phyloP scores from a whole-genome alignment of 1,140 invertebrate species.

The Aricia agestis region DNA sequence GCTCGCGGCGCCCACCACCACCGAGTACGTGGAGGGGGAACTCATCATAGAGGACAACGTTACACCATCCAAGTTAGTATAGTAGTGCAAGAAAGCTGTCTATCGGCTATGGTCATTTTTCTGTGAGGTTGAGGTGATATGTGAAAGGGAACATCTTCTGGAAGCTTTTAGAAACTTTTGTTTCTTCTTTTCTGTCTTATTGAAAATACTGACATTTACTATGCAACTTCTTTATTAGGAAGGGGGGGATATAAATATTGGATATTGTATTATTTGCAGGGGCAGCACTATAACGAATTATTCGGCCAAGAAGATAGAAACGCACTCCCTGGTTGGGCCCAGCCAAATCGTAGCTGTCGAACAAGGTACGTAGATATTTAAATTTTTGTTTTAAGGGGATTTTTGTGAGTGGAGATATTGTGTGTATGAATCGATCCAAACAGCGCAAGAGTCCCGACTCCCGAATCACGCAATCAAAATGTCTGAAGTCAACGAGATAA shows the following conservation, averaged over 20 bases:
- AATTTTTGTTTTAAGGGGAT: background rate
- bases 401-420: too few relatives aligned
- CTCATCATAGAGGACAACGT: conserved; percentile 40
- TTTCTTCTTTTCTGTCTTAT: too few relatives aligned
- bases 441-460: background rate
- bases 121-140: too few relatives aligned
- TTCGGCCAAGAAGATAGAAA: conserved; percentile 20
- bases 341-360: conserved; percentile 42
- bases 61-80: conserved; percentile 32
- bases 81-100: too few relatives aligned
- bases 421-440: background rate
- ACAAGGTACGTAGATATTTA: conserved; percentile 33
- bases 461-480: too few relatives aligned
- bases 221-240: too few relatives aligned
- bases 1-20: conserved; percentile 29
- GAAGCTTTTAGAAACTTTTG: too few relatives aligned
- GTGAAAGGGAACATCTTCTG: too few relatives aligned
- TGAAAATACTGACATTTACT: too few relatives aligned
- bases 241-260: too few relatives aligned
- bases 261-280: background rate
- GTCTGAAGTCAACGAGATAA: too few relatives aligned
- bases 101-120: too few relatives aligned
- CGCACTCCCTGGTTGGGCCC: conserved; percentile 45
- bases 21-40: conserved; percentile 31
- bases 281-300: background rate